Evolutionary conservation across 2,113 vertebrate genomes (phyloP), one percentile per base, ranked within the genome.

Genomic region (Archocentrus centrarchus): DNA sequence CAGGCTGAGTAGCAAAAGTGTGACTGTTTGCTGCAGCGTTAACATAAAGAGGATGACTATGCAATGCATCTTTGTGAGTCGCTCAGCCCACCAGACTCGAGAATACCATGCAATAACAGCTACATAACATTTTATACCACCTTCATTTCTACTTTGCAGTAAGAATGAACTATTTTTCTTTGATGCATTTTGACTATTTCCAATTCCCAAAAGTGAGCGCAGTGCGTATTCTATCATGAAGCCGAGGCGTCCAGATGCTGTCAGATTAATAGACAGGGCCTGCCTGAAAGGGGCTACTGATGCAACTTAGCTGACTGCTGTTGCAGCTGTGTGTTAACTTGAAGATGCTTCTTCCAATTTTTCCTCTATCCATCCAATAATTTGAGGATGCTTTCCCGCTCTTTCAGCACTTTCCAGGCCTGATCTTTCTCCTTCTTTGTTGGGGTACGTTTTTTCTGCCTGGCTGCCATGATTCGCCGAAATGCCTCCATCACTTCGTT

Each of bases 401-500:
- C 98, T 89, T 99, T 99, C 86, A 99, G 94, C 1, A 97, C 97
- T 89, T 99, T 99, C 98, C 98, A 99, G 1, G 98, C 98, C 93
- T 99, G 98, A 91, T 99, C 98, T 75, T 99, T 99, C 91, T 99
- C 98, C 89, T 99, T 99, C 94, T 99, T 99, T 32, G 98, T 99
- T 2, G 98, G 98, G 0, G 98, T 99, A 80, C 98, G 97, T 90
- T 99, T 99, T 96, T 99, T 99, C 93, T 99, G 98, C 85, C 98
- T 96, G 11, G 98, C 98, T 0, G 98, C 98, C 98, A 99, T 99
- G 95, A 99, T 99, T 92, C 98, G 97, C n/a, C 98, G 97, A 91
- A 99, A 99, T n/a, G 97, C 98, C 0, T 99, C 98, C 98, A 99
- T 99, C 82, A 99, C 98, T 86, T 99, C 98, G 0, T 99, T 99